phyloP scores from a whole-genome alignment of 2,113 vertebrate genomes.

The Herpetotheres cachinnans region DNA sequence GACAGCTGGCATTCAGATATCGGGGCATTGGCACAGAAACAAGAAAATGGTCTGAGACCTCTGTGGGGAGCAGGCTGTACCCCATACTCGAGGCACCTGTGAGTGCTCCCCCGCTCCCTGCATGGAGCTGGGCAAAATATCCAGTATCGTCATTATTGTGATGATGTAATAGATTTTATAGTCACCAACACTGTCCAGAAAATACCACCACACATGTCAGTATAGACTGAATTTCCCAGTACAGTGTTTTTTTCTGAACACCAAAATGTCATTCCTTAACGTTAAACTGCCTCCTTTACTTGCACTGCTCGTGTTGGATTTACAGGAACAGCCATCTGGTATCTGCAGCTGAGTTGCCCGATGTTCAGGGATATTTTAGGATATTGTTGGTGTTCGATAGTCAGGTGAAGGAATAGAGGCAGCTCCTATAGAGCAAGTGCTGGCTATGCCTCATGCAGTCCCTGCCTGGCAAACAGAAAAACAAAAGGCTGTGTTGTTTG shows the following conservation, averaged over 20 bases:
- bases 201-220: neutral
- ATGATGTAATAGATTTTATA: neutral
- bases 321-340: neutral
- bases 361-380: neutral
- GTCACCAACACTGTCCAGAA: neutral
- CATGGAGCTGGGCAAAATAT: neutral
- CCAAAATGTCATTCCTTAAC: neutral
- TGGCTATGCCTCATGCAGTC: neutral
- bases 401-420: neutral
- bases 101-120: neutral
- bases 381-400: no score
- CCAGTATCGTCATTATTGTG: neutral
- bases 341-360: neutral
- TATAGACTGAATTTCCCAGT: neutral
- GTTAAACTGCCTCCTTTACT: neutral
- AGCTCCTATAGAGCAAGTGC: neutral
- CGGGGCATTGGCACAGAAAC: no score
- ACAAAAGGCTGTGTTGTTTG: neutral
- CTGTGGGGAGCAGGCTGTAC: neutral
- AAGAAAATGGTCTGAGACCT: neutral
- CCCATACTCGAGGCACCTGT: fast-evolving
- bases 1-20: neutral
- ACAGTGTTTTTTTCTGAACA: neutral
- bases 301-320: neutral
- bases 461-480: neutral